These are phyloP conservation scores for Pampusana beccarii DNA, from an alignment of 2,113 vertebrate genomes.

Conservation along the genomic window DNA sequence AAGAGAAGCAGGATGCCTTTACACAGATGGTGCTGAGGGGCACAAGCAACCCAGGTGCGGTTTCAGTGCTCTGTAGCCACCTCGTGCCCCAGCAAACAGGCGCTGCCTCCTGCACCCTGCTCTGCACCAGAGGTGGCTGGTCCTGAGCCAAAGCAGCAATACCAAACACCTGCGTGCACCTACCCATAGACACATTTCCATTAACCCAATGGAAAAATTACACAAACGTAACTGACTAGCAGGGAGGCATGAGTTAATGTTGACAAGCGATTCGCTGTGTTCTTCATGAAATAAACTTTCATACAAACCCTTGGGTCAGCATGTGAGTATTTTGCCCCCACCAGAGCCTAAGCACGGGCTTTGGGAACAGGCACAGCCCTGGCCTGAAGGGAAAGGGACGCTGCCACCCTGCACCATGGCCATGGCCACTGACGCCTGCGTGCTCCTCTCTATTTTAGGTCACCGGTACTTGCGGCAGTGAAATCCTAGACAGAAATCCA, in stretches of 20 bases:
- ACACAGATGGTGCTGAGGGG: not conserved
- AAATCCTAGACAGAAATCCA: not conserved
- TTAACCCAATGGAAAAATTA: not conserved
- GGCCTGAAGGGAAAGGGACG: not conserved
- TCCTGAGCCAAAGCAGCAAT: not conserved
- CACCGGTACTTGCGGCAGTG: not conserved
- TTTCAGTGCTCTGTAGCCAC: not conserved
- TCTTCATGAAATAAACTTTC: not conserved
- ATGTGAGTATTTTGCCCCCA: not conserved
- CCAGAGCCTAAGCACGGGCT: not conserved
- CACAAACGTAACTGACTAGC: not conserved
- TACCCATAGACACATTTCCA: not conserved
- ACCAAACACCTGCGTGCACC: not conserved
- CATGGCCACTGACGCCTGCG: fast-evolving
- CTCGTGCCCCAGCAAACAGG: not conserved
- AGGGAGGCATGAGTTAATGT: fast-evolving
- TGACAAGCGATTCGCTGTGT: not conserved
- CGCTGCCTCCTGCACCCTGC: not conserved
- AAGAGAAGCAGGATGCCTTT: not conserved
- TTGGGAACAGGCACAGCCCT: not conserved
- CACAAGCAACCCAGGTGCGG: not conserved
- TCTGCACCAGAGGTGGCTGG: not conserved
- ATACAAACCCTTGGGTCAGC: not conserved
- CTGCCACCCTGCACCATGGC: not conserved
- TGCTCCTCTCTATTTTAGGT: not conserved